Percentiles rank a stretch among this genome's conserved stretches.
These are phyloP conservation scores for Apodemus sylvaticus DNA, from an alignment of 2,113 vertebrate genomes.

Conservation along the genomic window DNA sequence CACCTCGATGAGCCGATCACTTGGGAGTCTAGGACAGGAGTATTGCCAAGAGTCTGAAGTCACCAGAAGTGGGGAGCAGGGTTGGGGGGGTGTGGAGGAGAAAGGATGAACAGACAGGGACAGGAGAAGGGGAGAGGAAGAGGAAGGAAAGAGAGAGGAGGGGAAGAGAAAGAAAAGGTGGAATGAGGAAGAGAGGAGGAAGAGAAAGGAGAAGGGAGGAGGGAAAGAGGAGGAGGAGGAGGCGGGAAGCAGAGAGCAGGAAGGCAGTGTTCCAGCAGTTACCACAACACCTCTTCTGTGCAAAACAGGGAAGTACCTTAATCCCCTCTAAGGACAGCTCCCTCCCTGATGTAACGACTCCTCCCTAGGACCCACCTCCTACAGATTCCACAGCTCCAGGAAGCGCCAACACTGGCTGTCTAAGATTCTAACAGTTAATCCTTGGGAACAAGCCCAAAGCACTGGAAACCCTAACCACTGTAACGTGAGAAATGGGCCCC, in stretches of 20 bases:
- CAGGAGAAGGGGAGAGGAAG: too few relatives aligned
- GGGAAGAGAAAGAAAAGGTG: accelerated
- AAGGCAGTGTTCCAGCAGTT: not conserved
- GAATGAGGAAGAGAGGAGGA: too few relatives aligned
- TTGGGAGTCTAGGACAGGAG: not conserved
- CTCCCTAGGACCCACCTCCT: not conserved
- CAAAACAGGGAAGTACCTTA: not conserved
- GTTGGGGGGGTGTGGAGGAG: accelerated
- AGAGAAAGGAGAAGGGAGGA: too few relatives aligned
- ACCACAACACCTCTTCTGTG: not conserved
- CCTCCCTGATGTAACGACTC: not conserved
- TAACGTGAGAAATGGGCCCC: not conserved
- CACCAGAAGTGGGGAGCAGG: not conserved
- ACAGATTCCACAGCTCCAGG: not conserved
- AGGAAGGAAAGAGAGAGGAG: accelerated
- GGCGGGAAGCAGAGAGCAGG: not conserved
- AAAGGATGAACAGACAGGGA: not conserved
- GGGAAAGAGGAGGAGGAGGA: not conserved
- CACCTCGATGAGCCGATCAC: not conserved
- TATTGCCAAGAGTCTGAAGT: not conserved
- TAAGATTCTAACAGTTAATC: not conserved
- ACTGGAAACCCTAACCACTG: not conserved
- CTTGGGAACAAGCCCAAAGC: not conserved
- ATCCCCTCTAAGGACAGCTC: not conserved
- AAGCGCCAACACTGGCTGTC: not conserved